Evolutionary conservation across 2,797 vertebrate genomes (phyloP), one percentile per base, ranked within the genome.

Genomic region (Chaetophractus vellerosus): DNA sequence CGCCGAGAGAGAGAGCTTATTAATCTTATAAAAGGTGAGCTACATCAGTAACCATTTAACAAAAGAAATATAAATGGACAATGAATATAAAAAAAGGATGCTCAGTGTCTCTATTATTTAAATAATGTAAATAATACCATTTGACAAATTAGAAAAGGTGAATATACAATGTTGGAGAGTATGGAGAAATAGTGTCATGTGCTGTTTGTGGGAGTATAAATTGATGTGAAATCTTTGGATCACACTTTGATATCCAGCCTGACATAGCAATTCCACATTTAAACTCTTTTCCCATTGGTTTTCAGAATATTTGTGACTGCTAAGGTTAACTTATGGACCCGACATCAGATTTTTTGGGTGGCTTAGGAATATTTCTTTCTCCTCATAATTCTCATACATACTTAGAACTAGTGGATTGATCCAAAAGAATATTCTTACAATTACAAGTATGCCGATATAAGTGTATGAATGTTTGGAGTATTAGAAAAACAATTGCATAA

Each of bases 101-200:
- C 26, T 86, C 21, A 64, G 0, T 89, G 71, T 28, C 31, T 74
- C 21, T 94, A n/a, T n/a, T 31, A 84, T 33, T 86, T 90, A 90
- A 82, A 57, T 66, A 87, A n/a, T 74, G 41, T 48, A 92, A 50
- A 41, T 64, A 55, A 63, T 78, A 36, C 7, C 28, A 55, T 68
- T 84, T 88, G 45, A 64, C 24, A 89, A 89, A 90, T 69, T 41
- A 86, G 45, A 66, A 92, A 89, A n/a, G 6, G 31, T 91, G 63
- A 82, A 36, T 95, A 81, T 28, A 31, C 11, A 16, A 9, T 78
- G 3, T 78, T 95, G 18, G 45, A 82, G 45, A 48, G 12, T 61
- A 26, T 55, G 23, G n/a, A 14, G 38, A 83, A 78, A 79, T 93
- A 9, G 36, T 81, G 38, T 86, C 71, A 72, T 41, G 86, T 94